Evolutionary conservation across 2,113 vertebrate species (phyloP), one percentile per base, ranked within the genome.

Genomic region (Sylvia atricapilla): DNA sequence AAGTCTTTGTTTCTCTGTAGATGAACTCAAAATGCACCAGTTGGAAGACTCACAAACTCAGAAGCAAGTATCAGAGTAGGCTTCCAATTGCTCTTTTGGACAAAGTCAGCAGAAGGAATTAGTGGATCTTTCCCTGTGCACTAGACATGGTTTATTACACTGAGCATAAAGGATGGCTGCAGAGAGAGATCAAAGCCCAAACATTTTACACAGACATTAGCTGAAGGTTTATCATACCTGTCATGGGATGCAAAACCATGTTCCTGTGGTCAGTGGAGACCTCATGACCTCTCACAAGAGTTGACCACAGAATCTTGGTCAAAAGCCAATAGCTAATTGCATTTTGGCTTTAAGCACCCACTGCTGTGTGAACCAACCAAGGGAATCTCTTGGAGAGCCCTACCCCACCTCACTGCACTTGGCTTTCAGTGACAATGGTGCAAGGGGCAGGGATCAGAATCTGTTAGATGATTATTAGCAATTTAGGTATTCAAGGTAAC

Each of bases 201-300:
- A 3, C 46, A 5, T 76, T 39, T 30, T 1, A 39, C n/a, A 37
- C 60, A 92, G 64, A 35, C 76, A 68, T 68, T 62, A 80, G 60
- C 60, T 9, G 20, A 49, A 60, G 83, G 83, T 89, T 88, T 68
- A 59, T 86, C 74, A 20, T 43, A 53, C 46, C 59, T 90, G 59
- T 87, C 73, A 60, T 35, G 79, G 73, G 88, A 81, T 88, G 64
- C 31, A 87, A 93, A 92, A 69, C 76, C 79, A 64, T 73, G 76
- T 81, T 93, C 90, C 95, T 95, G 88, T 90, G 92, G 90, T 89
- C 83, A 92, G 5, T 33, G 62, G 25, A 89, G 89, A 82, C 87
- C 77, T 95, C 73, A 64, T n/a, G 91, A 93, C 87, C 79, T 90
- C 68, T 95, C 85, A 50, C 67, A 93, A 52, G 52, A 87, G 60